phyloP scores from a whole-genome alignment of 2,888 invertebrate genomes.

The Crocallis elinguaria region DNA sequence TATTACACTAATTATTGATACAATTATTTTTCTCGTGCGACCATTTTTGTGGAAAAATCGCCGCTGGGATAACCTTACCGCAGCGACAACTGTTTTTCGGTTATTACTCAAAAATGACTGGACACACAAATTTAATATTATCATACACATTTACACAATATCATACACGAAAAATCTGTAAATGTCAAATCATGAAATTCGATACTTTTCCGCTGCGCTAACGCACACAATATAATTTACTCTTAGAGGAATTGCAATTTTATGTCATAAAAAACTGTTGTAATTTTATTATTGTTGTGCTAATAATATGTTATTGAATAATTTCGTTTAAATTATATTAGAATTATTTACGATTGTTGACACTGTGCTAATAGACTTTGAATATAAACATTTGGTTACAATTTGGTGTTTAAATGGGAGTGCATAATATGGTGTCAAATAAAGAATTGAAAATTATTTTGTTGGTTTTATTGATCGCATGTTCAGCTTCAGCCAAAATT shows the following conservation, averaged over 20 bases:
- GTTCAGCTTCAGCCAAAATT: too few relatives aligned
- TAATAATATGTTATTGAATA: not conserved
- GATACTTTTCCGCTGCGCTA: not conserved
- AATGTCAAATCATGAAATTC: too few relatives aligned
- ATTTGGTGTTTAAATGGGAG: conserved; percentile 78
- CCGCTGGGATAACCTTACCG: too few relatives aligned
- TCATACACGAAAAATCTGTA: too few relatives aligned
- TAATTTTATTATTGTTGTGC: not conserved
- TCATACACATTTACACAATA: too few relatives aligned
- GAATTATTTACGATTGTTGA: conserved; percentile 2
- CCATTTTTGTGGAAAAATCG: too few relatives aligned
- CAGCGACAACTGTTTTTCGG: too few relatives aligned
- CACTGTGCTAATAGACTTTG: conserved; percentile 19
- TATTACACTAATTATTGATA: too few relatives aligned
- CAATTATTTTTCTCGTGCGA: too few relatives aligned
- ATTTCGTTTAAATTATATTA: not conserved
- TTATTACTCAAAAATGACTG: too few relatives aligned
- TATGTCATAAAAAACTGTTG: not conserved
- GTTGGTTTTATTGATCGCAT: too few relatives aligned
- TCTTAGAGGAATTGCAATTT: conserved; percentile 8
- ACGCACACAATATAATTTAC: not conserved
- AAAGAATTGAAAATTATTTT: conserved; percentile 68
- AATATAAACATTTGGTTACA: conserved; percentile 80
- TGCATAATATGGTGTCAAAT: conserved; percentile 82
- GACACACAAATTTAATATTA: too few relatives aligned